Evolutionary conservation across 2,113 vertebrate genomes (phyloP).

Genomic region (Lates calcarifer): DNA sequence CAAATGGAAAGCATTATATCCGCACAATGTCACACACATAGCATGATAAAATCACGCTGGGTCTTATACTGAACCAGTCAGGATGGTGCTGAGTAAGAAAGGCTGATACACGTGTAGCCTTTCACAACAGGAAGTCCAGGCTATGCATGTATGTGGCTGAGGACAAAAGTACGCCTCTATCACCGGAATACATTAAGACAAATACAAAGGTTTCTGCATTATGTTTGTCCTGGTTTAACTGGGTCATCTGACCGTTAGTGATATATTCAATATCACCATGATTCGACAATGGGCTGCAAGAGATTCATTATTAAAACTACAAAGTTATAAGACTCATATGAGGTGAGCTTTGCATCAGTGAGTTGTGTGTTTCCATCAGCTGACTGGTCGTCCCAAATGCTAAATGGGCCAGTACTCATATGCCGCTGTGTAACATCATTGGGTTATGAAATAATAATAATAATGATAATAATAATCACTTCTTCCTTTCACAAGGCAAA

Average conservation of each 20-base stretch:
- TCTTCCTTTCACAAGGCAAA: constrained; percentile 50
- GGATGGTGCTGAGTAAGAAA: background rate
- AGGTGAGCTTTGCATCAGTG: constrained; percentile 14
- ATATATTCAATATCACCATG: background rate
- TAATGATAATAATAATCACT: constrained; percentile 57
- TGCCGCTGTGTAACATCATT: constrained; percentile 40
- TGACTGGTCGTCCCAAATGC: constrained; percentile 53
- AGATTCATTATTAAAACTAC: constrained; percentile 48
- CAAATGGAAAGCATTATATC: constrained; percentile 19
- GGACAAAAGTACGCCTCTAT: constrained; percentile 15
- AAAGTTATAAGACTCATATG: constrained; percentile 40
- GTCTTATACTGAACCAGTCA: background rate
- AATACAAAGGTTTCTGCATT: background rate
- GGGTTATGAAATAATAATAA: constrained; percentile 41
- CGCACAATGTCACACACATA: background rate
- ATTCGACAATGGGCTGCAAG: constrained; percentile 4
- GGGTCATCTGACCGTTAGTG: constrained; percentile 21
- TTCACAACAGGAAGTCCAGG: constrained; percentile 15
- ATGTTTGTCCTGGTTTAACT: constrained; percentile 28
- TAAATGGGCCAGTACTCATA: constrained; percentile 61
- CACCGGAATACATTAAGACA: constrained; percentile 8
- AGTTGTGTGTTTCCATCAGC: constrained; percentile 27
- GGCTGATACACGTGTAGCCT: background rate
- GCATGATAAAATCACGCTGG: background rate
- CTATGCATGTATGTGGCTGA: background rate